Percentiles rank a stretch among this genome's conserved stretches.
Conservation (phyloP, 2,113 vertebrate species). For the Harpagus bidentatus region DNA sequence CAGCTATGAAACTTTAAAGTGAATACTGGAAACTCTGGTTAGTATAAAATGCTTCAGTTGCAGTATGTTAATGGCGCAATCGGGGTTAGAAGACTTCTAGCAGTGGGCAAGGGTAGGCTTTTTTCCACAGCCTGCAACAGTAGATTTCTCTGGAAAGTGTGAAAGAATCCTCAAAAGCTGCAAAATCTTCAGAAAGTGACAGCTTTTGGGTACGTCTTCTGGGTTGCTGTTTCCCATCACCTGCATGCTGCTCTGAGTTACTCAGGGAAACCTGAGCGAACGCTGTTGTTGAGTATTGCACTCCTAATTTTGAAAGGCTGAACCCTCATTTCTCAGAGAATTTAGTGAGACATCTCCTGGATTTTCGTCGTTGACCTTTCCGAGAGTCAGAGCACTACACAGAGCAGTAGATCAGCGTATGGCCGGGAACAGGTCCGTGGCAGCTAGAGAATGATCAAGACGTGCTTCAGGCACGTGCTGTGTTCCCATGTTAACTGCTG, state of each 20-base stretch:
- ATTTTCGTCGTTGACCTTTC: background rate
- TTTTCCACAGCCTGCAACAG: no score
- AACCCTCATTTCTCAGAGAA: background rate
- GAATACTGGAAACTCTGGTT: background rate
- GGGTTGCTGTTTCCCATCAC: background rate
- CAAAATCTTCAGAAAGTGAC: background rate
- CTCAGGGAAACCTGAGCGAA: background rate
- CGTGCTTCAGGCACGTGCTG: rapidly evolving
- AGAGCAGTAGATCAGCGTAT: background rate
- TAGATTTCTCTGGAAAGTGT: background rate
- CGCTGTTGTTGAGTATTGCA: rapidly evolving
- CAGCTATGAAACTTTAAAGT: background rate
- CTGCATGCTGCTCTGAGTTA: background rate
- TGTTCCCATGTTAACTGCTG: background rate
- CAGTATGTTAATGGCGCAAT: background rate
- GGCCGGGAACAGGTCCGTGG: background rate
- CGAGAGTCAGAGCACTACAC: background rate
- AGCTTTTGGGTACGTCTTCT: background rate
- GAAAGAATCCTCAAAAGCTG: background rate
- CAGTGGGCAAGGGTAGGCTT: background rate
- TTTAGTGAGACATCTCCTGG: background rate
- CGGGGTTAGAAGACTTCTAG: background rate
- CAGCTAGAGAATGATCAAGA: background rate
- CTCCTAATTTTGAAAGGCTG: rapidly evolving
- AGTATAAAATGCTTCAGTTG: background rate